phyloP scores from a whole-genome alignment of 2,797 vertebrate species.

The Neomorphus geoffroyi region DNA sequence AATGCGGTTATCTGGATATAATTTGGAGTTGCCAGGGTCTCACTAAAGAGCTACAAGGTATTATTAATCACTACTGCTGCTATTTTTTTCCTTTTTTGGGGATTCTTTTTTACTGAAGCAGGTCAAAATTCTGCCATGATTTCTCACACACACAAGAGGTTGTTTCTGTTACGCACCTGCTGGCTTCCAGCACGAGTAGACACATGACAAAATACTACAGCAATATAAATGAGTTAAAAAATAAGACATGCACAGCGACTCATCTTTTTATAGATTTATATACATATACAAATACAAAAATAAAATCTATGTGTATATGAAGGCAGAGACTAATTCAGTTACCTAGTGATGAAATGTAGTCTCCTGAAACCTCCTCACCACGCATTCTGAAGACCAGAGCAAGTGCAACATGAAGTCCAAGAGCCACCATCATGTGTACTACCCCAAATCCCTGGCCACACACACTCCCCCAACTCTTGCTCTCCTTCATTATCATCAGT shows the following conservation, averaged over 20 bases:
- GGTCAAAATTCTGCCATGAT: neutral
- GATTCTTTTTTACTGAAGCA: neutral
- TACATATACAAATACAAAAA: neutral
- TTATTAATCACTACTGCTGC: constrained; percentile 24
- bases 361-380: neutral
- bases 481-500: neutral
- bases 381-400: neutral
- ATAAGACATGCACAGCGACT: neutral
- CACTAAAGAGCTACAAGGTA: constrained; percentile 23
- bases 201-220: neutral
- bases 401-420: neutral
- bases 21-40: constrained; percentile 42
- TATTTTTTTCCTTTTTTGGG: neutral
- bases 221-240: neutral
- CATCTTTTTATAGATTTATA: neutral
- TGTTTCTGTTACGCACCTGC: neutral
- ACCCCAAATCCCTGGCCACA: neutral
- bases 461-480: neutral
- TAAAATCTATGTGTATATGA: neutral
- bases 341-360: neutral
- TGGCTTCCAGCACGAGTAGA: neutral
- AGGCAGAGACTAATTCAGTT: neutral
- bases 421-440: neutral
- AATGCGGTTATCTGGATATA: constrained; percentile 25
- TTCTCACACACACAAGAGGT: neutral